These are phyloP conservation scores for Crocidura indochinensis DNA, from an alignment of 2,797 vertebrate species.

Conservation along the genomic window DNA sequence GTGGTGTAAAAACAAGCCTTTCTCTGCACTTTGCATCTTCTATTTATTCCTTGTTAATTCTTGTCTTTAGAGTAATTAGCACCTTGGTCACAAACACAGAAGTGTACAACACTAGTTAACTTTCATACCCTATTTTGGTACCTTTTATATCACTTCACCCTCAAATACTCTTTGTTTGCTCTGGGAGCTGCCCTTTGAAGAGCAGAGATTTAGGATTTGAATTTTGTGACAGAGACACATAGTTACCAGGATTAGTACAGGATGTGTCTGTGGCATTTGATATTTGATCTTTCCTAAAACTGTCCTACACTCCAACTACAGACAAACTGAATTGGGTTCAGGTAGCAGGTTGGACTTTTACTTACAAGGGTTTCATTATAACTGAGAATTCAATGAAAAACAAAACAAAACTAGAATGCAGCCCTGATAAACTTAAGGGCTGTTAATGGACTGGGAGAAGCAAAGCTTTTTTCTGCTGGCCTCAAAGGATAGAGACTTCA, in stretches of 20 bases:
- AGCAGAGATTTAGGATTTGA: not conserved
- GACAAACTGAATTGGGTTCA: slow-evolving; percentile 56
- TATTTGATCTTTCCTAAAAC: slow-evolving; percentile 55
- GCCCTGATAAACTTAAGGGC: not conserved
- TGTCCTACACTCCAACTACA: slow-evolving; percentile 38
- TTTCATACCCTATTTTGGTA: not conserved
- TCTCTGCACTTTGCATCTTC: slow-evolving; percentile 47
- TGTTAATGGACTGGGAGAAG: not conserved
- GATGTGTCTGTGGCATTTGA: not conserved
- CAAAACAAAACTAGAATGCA: slow-evolving; percentile 31
- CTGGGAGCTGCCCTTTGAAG: slow-evolving; percentile 54
- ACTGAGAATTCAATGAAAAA: slow-evolving; percentile 69
- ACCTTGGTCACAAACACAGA: slow-evolving; percentile 67
- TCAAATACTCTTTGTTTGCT: slow-evolving; percentile 61
- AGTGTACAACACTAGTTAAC: slow-evolving; percentile 2
- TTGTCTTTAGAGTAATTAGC: slow-evolving; percentile 71
- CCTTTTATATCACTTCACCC: slow-evolving; percentile 38
- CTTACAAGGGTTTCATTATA: slow-evolving; percentile 39
- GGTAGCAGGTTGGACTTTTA: not conserved
- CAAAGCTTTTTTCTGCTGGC: slow-evolving; percentile 28
- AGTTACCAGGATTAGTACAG: slow-evolving; percentile 14
- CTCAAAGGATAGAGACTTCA: slow-evolving; percentile 42
- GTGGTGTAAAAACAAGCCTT: slow-evolving; percentile 63
- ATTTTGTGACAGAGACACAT: not conserved
- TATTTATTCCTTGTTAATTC: slow-evolving; percentile 74